Evolutionary conservation across 2,113 vertebrate species (phyloP), one percentile per base, ranked within the genome.

Genomic region (Phalacrocorax pelagicus): DNA sequence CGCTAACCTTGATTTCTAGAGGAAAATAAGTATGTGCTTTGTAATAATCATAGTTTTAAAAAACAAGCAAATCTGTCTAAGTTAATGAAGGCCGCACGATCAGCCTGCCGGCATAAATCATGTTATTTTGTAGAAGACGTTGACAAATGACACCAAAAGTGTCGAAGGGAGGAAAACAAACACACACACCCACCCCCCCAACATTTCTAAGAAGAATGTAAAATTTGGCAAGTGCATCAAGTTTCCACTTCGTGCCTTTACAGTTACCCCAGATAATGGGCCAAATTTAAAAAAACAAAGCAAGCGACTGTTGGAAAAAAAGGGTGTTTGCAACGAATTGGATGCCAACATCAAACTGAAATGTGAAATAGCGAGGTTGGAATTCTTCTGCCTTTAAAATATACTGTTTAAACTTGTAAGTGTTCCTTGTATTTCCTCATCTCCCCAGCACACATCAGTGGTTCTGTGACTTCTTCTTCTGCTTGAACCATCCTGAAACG

Each of bases 101-200:
- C 69, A 86, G 36, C 58, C n/a, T 47, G 72, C 51, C 5, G 69
- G 30, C 78, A 91, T 96, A 81, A 96, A 92, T 96, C 91, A 81
- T 19, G 19, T n/a, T 26, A 47, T 34, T 85, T 90, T 74, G 19
- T 2, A 27, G 67, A 74, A 86, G 57, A 90, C 1, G 0, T 65
- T 92, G 92, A 96, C 55, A 81, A 96, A 91, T 8, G 46, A n/a
- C n/a, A 63, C 24, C 82, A 22, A 44, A 74, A 67, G n/a, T 81
- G 94, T 59, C 7, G 7, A 46, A 66, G 34, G 38, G 52, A 88
- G 67, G 54, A 79, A 95, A 87, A 89, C 70, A 92, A 81, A 30
- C 47, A 42, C 2, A 22, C 5, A 6, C 9, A 3, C 38, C 7
- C 46, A 19, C 17, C 36, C 7, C 8, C 12, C 22, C 20, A 1